Base-by-base conservation (phyloP, 2,888 invertebrate genomes). In the Punctoribates punctum region DNA sequence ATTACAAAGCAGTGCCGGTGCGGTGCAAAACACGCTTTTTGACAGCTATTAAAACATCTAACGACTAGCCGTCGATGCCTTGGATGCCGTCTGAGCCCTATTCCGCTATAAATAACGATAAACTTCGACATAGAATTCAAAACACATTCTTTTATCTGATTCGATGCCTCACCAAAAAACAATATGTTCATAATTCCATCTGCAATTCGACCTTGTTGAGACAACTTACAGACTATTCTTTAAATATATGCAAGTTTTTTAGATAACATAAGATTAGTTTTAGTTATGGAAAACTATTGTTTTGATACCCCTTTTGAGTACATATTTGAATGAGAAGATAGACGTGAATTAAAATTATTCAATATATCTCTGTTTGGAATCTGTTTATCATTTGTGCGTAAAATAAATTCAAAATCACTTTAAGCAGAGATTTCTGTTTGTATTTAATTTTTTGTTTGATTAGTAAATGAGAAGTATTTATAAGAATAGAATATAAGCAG, bases 1-100 rank as follows among this genome's bases (percentile, higher is more conserved):
- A 57, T 57, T 23, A 57, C 57, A 57, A 57, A 25, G 23, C 25
- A 25, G 57, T 25, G 57, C 25, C 57, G 23, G n/a, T 25, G 57
- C 23, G 20, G n/a, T 57, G 11, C 57, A 57, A n/a, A 57, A 3
- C n/a, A 57, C n/a, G n/a, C 57, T 51, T 57, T 25, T 20, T 57
- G 57, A 57, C 57, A 57, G 57, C 20, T 57, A n/a, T 57, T 57
- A 20, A 11, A 48, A 51, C 51, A 17, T 51, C 51, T 51, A 51
- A 51, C 4, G 20, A 20, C 20, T 4, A 51, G 51, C 20, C 20
- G 51, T n/a, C 17, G 20, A 51, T n/a, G n/a, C n/a, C n/a, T n/a
- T 51, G 57, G 23, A 11, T 11, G 42, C 11, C 42, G 48, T 15
- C 15, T 48, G 2, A 48, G 13, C 48, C 48, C 15, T 48, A 17